These are phyloP conservation scores for Phyllotreta cruciferae DNA, from an alignment of 2,888 invertebrate genomes.

Conservation along the genomic window DNA sequence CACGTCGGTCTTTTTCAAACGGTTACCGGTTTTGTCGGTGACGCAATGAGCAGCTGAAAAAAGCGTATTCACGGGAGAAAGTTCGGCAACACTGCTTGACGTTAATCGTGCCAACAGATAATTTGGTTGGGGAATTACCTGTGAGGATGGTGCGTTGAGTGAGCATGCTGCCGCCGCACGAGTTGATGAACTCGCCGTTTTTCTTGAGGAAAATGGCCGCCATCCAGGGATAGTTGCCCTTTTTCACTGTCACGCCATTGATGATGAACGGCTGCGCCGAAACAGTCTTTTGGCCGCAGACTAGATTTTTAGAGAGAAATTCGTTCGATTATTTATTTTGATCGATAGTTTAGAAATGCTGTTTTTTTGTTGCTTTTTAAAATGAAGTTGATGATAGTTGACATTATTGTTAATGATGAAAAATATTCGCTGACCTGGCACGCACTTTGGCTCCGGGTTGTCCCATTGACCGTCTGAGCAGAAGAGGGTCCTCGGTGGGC, in stretches of 20 bases:
- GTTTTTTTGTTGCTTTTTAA: too few species aligned
- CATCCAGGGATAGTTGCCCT: conserved; percentile 55
- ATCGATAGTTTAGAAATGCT: too few species aligned
- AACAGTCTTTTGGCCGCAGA: conserved; percentile 53
- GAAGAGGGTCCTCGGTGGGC: conserved; percentile 12
- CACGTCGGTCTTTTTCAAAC: conserved; percentile 33
- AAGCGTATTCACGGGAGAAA: too few species aligned
- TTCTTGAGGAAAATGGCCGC: conserved; percentile 48
- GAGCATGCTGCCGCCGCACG: conserved; percentile 54
- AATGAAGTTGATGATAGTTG: conserved; percentile 30
- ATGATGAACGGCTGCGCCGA: conserved; percentile 48
- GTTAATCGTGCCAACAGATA: too few species aligned
- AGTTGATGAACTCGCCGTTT: conserved; percentile 27
- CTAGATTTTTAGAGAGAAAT: too few species aligned
- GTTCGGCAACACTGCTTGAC: too few species aligned
- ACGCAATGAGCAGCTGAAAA: conserved; percentile 54
- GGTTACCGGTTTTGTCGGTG: conserved; percentile 36
- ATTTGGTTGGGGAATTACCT: too few species aligned
- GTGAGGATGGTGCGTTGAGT: conserved; percentile 48
- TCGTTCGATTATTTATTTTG: too few species aligned
- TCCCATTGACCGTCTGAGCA: conserved; percentile 48
- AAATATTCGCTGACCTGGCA: conserved; percentile 51
- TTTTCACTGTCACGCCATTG: conserved; percentile 45
- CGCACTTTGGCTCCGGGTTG: conserved; percentile 44
- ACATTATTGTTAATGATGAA: conserved; percentile 32